Evolutionary conservation across 2,113 vertebrate species (phyloP).

Genomic region (Epinephelus moara): DNA sequence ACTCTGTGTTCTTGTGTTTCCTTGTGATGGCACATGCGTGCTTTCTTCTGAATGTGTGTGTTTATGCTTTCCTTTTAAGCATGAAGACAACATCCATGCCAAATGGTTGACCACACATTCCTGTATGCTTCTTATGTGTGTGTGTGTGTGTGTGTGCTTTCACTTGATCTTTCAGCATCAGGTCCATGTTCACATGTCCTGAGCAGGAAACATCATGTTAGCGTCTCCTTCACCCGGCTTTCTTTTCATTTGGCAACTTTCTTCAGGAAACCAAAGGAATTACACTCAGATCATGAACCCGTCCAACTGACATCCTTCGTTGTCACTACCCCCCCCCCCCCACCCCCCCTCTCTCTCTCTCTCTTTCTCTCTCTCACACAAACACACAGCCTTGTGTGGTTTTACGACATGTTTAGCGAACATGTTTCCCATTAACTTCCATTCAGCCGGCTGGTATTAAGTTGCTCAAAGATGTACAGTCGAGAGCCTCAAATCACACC

Average conservation of each 20-base stretch:
- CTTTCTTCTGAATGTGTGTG: background rate
- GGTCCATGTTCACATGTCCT: constrained; percentile 2
- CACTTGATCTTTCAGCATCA: constrained; percentile 18
- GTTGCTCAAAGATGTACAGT: constrained; percentile 74
- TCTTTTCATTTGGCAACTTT: constrained; percentile 11
- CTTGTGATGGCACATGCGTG: background rate
- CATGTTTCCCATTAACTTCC: constrained; percentile 80
- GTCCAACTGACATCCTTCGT: constrained; percentile 7
- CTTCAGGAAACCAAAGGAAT: constrained; percentile 46
- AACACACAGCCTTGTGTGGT: constrained; percentile 2
- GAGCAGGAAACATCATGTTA: constrained; percentile 49
- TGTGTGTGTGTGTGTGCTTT: background rate
- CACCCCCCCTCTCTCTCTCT: background rate
- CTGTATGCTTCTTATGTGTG: background rate
- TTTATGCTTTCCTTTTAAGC: background rate
- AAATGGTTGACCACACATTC: background rate
- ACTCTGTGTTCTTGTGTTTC: background rate
- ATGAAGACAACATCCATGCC: background rate
- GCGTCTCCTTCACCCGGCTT: background rate
- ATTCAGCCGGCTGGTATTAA: constrained; percentile 61
- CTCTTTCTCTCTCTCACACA: background rate
- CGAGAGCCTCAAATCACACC: constrained; percentile 68
- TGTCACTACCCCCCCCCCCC: constrained; percentile 11
- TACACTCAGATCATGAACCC: constrained; percentile 29
- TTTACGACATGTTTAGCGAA: constrained; percentile 40